Base-by-base conservation (phyloP, 2,888 invertebrate genomes). In the Perithous albicinctus region DNA sequence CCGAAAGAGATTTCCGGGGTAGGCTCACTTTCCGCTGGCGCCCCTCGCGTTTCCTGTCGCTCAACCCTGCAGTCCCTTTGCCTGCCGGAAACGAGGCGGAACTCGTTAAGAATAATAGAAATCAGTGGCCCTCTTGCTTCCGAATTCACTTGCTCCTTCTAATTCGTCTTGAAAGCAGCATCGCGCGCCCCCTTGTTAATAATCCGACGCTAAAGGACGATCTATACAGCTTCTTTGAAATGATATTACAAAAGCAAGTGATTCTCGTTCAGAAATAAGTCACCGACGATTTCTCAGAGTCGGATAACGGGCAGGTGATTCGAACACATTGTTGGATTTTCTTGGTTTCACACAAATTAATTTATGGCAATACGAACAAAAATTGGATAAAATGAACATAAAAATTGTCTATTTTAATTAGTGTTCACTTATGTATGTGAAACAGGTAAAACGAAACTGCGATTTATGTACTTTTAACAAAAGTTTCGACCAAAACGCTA, bases 1-100 rank as follows among this genome's bases (percentile, higher is more conserved):
- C 26, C 48, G 77, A 67, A 76, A 70, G 82, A 82, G 82, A 82
- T 78, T 82, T 82, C 82, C 82, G 82, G 82, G 74, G 70, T 74
- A 64, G 64, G 64, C 69, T 81, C 78, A 78, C 74, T 73, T 78
- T 74, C 78, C 78, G 78, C 80, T 70, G 35, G 70, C 75, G n/a
- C n/a, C 32, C 29, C 54, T 64, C 70, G 51, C 43, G 59, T 61
- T 77, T 78, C 78, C 66, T 75, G 73, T 63, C 26, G 54, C 66
- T 38, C 67, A 66, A 77, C 48, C 73, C 81, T 38, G 23, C 18
- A n/a, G 56, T 46, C 51, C 51, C 66, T 75, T 78, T 75, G 54
- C 41, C 66, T 26, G 70, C 75, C 74, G 82, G 82, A 78, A 78
- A 59, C 59, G 59, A 35, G 59, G 32, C 59, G 59, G 59, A 59